A percentile compares a stretch with the other conserved stretches of the same genome.
Evolutionary conservation across 2,797 vertebrate genomes (phyloP).

Genomic region (Cyclopterus lumpus): DNA sequence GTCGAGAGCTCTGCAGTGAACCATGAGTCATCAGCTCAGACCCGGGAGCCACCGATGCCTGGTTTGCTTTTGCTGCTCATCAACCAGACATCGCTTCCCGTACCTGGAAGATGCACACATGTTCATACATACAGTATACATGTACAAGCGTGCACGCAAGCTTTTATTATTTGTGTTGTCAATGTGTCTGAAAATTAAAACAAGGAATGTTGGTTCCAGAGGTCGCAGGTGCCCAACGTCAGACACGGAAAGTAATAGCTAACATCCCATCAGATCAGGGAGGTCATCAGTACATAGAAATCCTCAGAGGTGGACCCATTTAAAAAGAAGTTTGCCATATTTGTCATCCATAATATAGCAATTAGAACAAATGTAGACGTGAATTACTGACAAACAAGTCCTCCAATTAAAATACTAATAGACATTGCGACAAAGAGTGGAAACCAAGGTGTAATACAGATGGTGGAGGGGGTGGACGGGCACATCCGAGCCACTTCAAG

Average conservation of each 20-base stretch:
- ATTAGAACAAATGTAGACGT: background rate
- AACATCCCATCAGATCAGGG: background rate
- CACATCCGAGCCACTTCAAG: background rate
- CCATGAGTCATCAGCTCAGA: conserved; percentile 62
- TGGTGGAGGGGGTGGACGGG: background rate
- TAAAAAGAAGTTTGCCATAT: background rate
- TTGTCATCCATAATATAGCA: background rate
- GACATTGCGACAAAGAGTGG: background rate
- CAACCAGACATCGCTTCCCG: conserved; percentile 38
- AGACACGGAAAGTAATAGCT: background rate
- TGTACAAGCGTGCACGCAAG: background rate
- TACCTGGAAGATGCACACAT: conserved; percentile 22
- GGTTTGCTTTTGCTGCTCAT: conserved; percentile 31
- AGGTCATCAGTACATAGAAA: background rate
- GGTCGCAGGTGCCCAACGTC: background rate
- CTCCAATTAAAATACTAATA: background rate
- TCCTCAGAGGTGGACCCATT: background rate
- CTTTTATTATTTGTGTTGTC: background rate
- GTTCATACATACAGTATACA: background rate
- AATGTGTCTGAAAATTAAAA: background rate
- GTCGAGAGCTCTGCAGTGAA: conserved; percentile 61
- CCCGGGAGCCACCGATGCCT: conserved; percentile 34
- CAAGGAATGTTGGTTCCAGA: background rate
- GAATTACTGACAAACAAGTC: background rate
- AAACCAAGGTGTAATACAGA: background rate